Evolutionary conservation across 1,140 invertebrate genomes (phyloP), one percentile per base, ranked within the genome.

Genomic region (Trypoxylus dichotomus): DNA sequence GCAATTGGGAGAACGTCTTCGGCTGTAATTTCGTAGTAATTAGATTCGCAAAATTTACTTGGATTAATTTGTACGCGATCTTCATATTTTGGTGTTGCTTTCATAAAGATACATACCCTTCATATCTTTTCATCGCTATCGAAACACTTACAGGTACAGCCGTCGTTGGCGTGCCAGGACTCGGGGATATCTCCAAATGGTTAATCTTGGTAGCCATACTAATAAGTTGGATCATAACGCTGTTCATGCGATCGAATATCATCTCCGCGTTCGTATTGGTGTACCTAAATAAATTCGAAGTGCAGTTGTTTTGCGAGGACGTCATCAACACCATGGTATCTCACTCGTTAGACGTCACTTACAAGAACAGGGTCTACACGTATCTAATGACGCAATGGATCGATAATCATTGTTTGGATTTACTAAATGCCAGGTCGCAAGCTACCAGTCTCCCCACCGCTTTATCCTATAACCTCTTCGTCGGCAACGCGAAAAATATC

Each of bases 1-100:
- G 41, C 19, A 58, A 25, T n/a, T 75, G 74, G 74, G 74, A 75
- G 43, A 75, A 75, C n/a, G 19, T 7, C n/a, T 54, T 75, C 43
- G 32, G 32, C 21, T 1, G 42, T 1, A 75, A 75, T 24, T 37
- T 75, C 74, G 21, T 54, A 3, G 15, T 75, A 24, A 54, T 75
- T 25, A 54, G 74, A 21, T 75, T 47, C 25, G 43, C 21, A 0
- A 75, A 29, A 24, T 75, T 47, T 10, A 24, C 74, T n/a, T 47
- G 41, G 41, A 43, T 75, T n/a, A 43, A 54, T 21, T 21, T 75
- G 3, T 75, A 75, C 21, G 19, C 27, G 13, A 75, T 25, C 2
- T 75, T 75, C 24, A 43, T 75, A 24, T 75, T 25, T 54, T 75
- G 41, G 15, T 43, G 41, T 19, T 27, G 8, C 15, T 19, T 75